These are phyloP conservation scores for Artibeus jamaicensis DNA, from an alignment of 2,797 vertebrate species.

Conservation along the genomic window DNA sequence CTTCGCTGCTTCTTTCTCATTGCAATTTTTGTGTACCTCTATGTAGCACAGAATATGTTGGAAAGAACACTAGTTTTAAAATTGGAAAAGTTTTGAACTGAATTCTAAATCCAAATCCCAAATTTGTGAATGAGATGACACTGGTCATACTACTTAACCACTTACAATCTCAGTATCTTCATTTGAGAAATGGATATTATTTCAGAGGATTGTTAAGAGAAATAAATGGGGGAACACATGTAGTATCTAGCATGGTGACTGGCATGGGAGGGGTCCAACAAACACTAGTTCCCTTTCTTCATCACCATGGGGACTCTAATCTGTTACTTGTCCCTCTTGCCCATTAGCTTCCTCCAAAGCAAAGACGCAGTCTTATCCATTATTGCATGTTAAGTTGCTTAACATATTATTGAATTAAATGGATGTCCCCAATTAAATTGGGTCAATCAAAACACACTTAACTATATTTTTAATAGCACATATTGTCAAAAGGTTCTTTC, in stretches of 20 bases:
- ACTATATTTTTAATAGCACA: background rate
- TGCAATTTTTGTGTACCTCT: background rate
- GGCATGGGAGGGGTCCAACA: background rate
- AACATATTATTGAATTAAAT: constrained; percentile 28
- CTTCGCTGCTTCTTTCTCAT: background rate
- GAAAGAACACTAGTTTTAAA: background rate
- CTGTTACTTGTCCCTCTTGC: background rate
- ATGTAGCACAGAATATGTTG: background rate
- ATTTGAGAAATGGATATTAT: background rate
- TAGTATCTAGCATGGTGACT: background rate
- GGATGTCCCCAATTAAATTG: background rate
- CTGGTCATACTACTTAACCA: background rate
- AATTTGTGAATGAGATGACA: background rate
- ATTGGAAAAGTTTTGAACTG: background rate
- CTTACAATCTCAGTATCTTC: background rate
- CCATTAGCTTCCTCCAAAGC: background rate
- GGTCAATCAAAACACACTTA: background rate
- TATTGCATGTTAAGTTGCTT: background rate
- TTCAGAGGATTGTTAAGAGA: background rate
- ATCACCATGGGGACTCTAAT: background rate
- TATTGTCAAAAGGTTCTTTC: background rate
- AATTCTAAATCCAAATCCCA: constrained; percentile 36
- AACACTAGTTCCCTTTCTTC: background rate
- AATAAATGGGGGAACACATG: background rate
- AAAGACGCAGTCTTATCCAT: background rate